Evolutionary conservation across 2,797 vertebrate genomes (phyloP).

Genomic region (Enteromius treurensis): DNA sequence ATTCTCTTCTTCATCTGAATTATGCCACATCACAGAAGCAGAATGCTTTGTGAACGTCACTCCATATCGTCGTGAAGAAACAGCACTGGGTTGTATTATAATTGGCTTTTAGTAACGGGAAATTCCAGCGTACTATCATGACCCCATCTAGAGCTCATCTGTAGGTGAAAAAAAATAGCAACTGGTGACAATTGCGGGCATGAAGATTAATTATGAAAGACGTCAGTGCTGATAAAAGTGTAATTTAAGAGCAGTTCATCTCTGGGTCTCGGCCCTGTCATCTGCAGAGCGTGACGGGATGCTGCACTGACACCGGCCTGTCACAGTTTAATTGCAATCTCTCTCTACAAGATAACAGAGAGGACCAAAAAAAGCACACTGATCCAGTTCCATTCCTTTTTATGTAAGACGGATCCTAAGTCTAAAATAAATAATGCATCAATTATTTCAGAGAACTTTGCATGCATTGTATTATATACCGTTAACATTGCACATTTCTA

Average conservation of each 20-base stretch:
- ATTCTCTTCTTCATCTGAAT: neutral
- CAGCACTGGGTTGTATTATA: neutral
- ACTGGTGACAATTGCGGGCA: constrained; percentile 1
- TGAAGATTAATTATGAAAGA: constrained; percentile 42
- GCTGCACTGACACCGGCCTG: constrained; percentile 19
- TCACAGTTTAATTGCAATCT: constrained; percentile 40
- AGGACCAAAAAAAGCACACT: neutral
- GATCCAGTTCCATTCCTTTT: neutral
- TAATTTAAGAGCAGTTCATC: constrained; percentile 41
- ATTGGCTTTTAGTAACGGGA: neutral
- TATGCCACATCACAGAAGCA: neutral
- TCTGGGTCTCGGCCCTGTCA: constrained; percentile 8
- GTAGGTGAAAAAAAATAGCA: neutral
- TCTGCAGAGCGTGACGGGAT: constrained; percentile 6
- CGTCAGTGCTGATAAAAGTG: constrained; percentile 36
- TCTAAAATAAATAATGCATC: neutral
- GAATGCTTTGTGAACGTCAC: neutral
- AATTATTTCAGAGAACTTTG: neutral
- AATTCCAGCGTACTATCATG: neutral
- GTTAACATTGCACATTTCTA: neutral
- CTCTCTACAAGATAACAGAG: constrained; percentile 17
- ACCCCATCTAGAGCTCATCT: constrained; percentile 1
- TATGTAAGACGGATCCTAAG: neutral
- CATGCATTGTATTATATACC: neutral
- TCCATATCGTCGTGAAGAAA: neutral